These are phyloP conservation scores for Tenrec ecaudatus DNA, from an alignment of 2,113 vertebrate genomes.

Conservation along the genomic window DNA sequence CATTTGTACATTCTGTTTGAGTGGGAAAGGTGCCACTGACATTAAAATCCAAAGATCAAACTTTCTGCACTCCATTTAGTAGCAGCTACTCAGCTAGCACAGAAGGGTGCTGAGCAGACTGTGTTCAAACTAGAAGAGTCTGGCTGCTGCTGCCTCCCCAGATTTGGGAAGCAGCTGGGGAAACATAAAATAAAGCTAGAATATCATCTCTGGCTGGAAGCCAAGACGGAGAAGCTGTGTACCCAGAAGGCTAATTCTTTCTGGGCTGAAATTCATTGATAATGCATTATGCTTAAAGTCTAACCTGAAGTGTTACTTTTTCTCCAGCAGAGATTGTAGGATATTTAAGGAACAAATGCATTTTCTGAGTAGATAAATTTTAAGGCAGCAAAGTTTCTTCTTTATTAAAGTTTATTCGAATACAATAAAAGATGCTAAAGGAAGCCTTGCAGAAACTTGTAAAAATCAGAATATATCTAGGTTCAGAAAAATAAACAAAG, in stretches of 20 bases:
- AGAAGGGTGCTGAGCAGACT: neutral
- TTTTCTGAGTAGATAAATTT: neutral
- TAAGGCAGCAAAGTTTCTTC: constrained; percentile 8
- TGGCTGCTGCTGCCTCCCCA: constrained; percentile 40
- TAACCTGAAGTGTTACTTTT: constrained; percentile 35
- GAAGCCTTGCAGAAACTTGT: constrained; percentile 31
- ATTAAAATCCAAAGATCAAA: constrained; percentile 48
- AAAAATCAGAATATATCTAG: neutral
- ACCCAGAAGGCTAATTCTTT: constrained; percentile 45
- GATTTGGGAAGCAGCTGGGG: constrained; percentile 46
- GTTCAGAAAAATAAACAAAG: constrained; percentile 60
- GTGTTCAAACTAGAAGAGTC: constrained; percentile 23
- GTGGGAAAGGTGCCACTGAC: neutral
- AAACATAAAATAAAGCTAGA: constrained; percentile 52
- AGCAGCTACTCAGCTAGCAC: neutral
- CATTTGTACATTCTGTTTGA: neutral
- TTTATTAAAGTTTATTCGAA: neutral
- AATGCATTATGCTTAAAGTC: constrained; percentile 31
- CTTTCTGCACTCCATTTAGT: constrained; percentile 36
- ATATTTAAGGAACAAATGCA: neutral
- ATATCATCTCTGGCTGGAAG: constrained; percentile 37
- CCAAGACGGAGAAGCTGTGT: constrained; percentile 11
- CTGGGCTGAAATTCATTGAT: constrained; percentile 53
- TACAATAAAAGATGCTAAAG: neutral
- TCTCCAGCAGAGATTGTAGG: neutral